Evolutionary conservation across 1,140 invertebrate genomes (phyloP), one percentile per base, ranked within the genome.

Genomic region (Cherax destructor): DNA sequence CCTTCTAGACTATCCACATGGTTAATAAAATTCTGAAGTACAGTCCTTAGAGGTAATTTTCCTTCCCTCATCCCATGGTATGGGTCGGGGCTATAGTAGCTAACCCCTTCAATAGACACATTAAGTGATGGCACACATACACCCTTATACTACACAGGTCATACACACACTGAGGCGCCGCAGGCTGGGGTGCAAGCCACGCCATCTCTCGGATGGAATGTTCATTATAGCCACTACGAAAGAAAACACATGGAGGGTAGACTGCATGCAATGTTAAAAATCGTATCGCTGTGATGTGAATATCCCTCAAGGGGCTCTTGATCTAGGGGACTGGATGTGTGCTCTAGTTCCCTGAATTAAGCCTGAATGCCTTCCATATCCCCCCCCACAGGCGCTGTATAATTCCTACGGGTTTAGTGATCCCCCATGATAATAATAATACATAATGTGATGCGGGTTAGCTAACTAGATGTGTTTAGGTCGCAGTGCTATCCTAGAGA

Each of bases 21-120:
- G 90, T 95, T 95, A 41, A 96, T 94, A 94, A 96, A 96, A 93
- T 95, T 95, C 88, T 94, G 93, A 56, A 96, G 93, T 88, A 95
- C 94, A 83, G 94, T 94, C 92, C 95, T 94, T 80, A 95, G 93
- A 80, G 95, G 94, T 74, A 94, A 94, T 93, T 93, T 94, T 91
- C 93, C 93, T 89, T 93, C 93, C 92, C 92, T 94, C 81, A 92
- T 92, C 86, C 89, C 92, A 86, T 83, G 80, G 79, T 88, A 92
- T 90, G 78, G 78, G 76, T 84, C 78, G 90, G 90, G 90, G 90
- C 79, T 81, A 91, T 72, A 79, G 56, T 49, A 81, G 90, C 90
- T 72, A 89, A 89, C 87, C 87, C 87, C 87, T 83, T 89, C 79
- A 83, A 69, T 89, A 83, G 30, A 83, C 79, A 83, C 79, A 92